Evolutionary conservation across 2,113 vertebrate genomes (phyloP).

Genomic region (Pachycephala philippinensis): DNA sequence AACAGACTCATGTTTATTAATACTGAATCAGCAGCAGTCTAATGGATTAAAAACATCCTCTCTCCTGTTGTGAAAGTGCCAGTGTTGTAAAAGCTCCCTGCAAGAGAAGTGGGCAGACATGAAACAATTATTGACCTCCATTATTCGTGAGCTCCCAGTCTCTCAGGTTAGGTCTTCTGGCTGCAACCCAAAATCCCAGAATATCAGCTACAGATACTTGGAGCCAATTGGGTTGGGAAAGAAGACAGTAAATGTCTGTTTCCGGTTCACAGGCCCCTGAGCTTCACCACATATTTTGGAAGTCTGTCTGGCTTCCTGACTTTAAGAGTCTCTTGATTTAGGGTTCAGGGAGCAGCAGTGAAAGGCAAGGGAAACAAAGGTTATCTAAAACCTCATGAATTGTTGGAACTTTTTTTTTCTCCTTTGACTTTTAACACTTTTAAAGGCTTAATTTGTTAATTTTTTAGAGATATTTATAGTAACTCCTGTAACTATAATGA

Average conservation of each 20-base stretch:
- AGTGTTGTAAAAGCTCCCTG: slow-evolving; percentile 53
- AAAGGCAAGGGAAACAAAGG: slow-evolving; percentile 17
- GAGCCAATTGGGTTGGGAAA: slow-evolving; percentile 62
- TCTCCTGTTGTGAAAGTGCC: slow-evolving; percentile 66
- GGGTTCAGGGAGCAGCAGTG: slow-evolving; percentile 48
- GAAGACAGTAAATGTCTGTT: slow-evolving; percentile 70
- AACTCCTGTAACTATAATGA: neutral
- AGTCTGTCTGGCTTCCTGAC: slow-evolving; percentile 80
- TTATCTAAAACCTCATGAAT: slow-evolving; percentile 9
- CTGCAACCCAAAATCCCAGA: slow-evolving; percentile 16
- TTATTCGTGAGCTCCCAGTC: neutral
- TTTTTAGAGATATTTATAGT: neutral
- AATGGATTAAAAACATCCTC: slow-evolving; percentile 75
- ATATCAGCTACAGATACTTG: slow-evolving; percentile 48
- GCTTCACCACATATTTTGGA: slow-evolving; percentile 74
- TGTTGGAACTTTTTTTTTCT: neutral
- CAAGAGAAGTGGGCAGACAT: slow-evolving; percentile 49
- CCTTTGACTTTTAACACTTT: neutral
- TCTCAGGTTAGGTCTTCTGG: slow-evolving; percentile 63
- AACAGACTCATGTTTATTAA: slow-evolving; percentile 77
- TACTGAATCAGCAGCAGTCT: slow-evolving; percentile 69
- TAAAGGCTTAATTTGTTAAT: neutral
- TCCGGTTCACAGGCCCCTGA: slow-evolving; percentile 72
- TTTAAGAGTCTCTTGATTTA: slow-evolving; percentile 76
- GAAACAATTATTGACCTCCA: slow-evolving; percentile 25